Base-by-base conservation (phyloP, 2,888 invertebrate genomes). In the Plutella xylostella region DNA sequence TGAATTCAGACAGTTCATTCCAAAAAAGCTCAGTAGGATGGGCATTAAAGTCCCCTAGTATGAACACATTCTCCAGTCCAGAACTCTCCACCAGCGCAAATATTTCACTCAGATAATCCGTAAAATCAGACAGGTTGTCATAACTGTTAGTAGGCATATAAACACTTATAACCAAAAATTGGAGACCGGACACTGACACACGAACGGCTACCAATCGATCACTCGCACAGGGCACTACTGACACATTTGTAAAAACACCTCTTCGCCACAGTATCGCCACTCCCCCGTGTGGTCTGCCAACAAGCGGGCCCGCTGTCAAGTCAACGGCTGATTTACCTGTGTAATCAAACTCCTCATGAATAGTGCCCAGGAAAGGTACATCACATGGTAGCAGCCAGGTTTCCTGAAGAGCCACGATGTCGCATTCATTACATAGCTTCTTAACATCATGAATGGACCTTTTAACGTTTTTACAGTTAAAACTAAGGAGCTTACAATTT, bases 251-350 rank as follows among this genome's bases (percentile, higher is more conserved):
- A 25, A 58, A 58, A 4, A 46, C 14, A 19, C 19, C 14, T 33
- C 51, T 56, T 6, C 54, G 42, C 58, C 57, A 58, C 4, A 61
- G 21, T 1, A 60, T 4, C 0, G 56, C 58, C 2, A 53, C 53
- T 4, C 55, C 55, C 5, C 55, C 56, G 34, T 49, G 48, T 1
- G 55, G 55, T 12, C 57, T 45, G 1, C 55, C 57, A 2, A 50
- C 41, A 1, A 60, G 45, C 1, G 56, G 14, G 0, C 53, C 56
- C 4, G 45, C 31, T 1, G 53, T 46, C 1, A 56, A 56, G 30
- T 57, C 57, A 6, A 62, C 52, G 0, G 57, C 51, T 0, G 59
- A 58, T 11, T 42, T 52, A 1, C 56, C 57, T 0, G 50, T 50
- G 31, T 37, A 55, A 0, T 35, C 46, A 35, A 58, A 62, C 4